Evolutionary conservation across 2,888 invertebrate species (phyloP), one percentile per base, ranked within the genome.

Genomic region (Pollenia labialis): DNA sequence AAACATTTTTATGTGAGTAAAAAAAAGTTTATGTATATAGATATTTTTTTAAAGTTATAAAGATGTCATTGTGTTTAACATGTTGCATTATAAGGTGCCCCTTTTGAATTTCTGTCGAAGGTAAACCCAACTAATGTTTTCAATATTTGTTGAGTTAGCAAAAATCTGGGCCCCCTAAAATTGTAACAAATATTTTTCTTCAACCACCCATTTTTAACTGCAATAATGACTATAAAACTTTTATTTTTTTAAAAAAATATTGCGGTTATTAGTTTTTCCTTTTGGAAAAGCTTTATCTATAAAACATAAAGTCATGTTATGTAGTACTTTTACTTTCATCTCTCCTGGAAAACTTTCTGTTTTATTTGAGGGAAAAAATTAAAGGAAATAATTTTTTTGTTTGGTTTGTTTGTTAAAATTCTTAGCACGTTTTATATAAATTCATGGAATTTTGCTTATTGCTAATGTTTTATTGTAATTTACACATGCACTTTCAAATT

Each of bases 391-490:
- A n/a, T 40, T 32, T 48, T 40, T 48, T n/a, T n/a, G 32, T 8
- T 52, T 72, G 7, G 40, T n/a, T n/a, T n/a, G 12, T n/a, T 60
- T 32, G 32, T 60, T 23, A 0, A 46, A 58, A 82, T 82, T 76
- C 82, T 42, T 18, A 40, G 54, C 82, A 82, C 75, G 82, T 82
- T 69, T n/a, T 54, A 10, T 8, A 7, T 14, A 44, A 18, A 46
- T 52, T 71, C 62, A 44, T 54, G 9, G 62, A 18, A 54, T 40
- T 64, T 72, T 11, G 62, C 46, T 44, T 18, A 18, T 46, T 44
- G 62, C 52, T 44, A 62, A 77, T 52, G 32, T 62, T 62, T 54
- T 52, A 64, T 10, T 44, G 32, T 18, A 81, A 52, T 71, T 62
- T 71, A n/a, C 44, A 69, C 50, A 69, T 18, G 50, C n/a, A 42